phyloP scores from a whole-genome alignment of 1,140 invertebrate genomes.

The Sipha flava region DNA sequence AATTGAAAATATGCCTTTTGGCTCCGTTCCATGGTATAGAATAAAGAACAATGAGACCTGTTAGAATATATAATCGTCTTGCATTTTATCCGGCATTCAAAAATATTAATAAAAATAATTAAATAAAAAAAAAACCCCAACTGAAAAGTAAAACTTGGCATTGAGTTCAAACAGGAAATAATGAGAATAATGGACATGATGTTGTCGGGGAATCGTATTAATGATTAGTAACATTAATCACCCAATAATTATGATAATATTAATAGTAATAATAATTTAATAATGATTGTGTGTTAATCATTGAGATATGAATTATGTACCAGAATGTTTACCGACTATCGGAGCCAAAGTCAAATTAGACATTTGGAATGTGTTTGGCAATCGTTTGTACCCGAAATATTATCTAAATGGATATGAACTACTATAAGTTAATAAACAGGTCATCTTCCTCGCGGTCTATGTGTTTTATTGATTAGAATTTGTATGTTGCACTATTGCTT shows the following conservation, averaged over 20 bases:
- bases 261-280: no score
- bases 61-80: background rate
- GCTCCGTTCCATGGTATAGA: background rate
- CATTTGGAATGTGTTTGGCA: constrained; percentile 3
- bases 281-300: background rate
- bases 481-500: no score
- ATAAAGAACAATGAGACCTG: constrained; percentile 5
- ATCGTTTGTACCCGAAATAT: background rate
- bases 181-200: background rate
- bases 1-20: constrained; percentile 31
- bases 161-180: constrained; percentile 1
- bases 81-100: background rate
- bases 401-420: background rate
- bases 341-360: constrained; percentile 8
- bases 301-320: background rate
- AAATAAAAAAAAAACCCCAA: background rate
- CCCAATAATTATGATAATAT: no score
- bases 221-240: background rate
- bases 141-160: background rate
- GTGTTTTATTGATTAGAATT: background rate
- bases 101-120: background rate
- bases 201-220: background rate
- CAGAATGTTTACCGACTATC: background rate
- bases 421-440: background rate
- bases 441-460: background rate